Percentiles rank a stretch among this genome's conserved stretches.
Conservation (phyloP, 1,140 invertebrate species). For the Ylistrum balloti region DNA sequence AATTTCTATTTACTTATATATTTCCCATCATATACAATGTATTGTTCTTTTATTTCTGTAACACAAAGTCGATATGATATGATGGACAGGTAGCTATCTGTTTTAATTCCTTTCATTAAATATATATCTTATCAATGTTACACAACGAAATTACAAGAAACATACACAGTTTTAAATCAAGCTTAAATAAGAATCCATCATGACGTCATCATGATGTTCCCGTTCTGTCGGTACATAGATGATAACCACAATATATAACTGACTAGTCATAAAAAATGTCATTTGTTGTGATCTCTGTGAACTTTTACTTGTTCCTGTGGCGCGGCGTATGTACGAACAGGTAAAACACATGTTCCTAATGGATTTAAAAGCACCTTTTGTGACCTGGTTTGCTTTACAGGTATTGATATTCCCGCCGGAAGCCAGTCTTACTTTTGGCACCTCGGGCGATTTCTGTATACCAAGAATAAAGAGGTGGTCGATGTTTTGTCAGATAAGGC, state of each 20-base stretch:
- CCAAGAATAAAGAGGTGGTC: constrained; percentile 59
- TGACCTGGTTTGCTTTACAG: constrained; percentile 43
- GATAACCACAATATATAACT: neutral
- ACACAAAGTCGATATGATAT: too few relatives aligned
- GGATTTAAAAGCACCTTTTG: neutral
- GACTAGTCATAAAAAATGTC: neutral
- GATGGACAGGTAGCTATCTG: too few relatives aligned
- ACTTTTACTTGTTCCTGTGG: neutral
- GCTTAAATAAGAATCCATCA: neutral
- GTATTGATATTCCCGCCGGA: constrained; percentile 47
- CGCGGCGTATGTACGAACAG: neutral
- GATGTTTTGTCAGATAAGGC: constrained; percentile 57
- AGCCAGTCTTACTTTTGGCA: constrained; percentile 52
- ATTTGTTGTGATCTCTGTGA: neutral
- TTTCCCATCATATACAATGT: too few relatives aligned
- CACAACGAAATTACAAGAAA: too few relatives aligned
- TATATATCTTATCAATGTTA: too few relatives aligned
- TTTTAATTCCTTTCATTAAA: too few relatives aligned
- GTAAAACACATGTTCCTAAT: neutral
- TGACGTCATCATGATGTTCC: neutral
- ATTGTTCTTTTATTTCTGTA: too few relatives aligned
- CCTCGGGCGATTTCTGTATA: constrained; percentile 61
- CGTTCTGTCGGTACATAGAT: neutral
- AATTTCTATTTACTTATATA: too few relatives aligned
- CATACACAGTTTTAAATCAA: too few relatives aligned